Evolutionary conservation across 1,140 invertebrate species (phyloP).

Genomic region (Cotesia glomerata): DNA sequence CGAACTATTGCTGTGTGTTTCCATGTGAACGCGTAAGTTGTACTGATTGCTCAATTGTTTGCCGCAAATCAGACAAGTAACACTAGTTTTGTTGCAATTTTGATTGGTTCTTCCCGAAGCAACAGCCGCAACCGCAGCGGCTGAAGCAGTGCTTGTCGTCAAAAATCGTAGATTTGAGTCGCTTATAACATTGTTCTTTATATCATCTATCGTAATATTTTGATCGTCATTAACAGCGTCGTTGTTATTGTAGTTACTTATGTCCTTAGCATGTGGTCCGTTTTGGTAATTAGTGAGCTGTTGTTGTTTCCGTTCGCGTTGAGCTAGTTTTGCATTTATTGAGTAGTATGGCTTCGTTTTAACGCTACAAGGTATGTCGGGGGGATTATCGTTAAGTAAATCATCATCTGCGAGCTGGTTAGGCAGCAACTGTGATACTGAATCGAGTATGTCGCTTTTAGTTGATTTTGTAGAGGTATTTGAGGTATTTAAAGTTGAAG

Average conservation of each 20-base stretch:
- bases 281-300: slow-evolving; percentile 19
- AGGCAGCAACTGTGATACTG: background rate
- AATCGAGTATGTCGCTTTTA: slow-evolving; percentile 1
- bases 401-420: slow-evolving; percentile 18
- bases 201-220: slow-evolving; percentile 13
- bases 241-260: slow-evolving; percentile 35
- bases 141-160: slow-evolving; percentile 28
- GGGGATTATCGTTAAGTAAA: slow-evolving; percentile 21
- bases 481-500: background rate
- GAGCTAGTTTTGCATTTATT: slow-evolving; percentile 58
- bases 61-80: slow-evolving; percentile 84
- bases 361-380: slow-evolving; percentile 55
- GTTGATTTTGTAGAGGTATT: background rate
- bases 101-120: slow-evolving; percentile 37
- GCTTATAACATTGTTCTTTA: slow-evolving; percentile 34
- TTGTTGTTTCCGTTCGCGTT: slow-evolving; percentile 49
- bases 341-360: slow-evolving; percentile 61
- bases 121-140: too few species aligned
- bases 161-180: slow-evolving; percentile 57
- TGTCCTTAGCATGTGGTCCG: slow-evolving; percentile 17
- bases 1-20: slow-evolving; percentile 84
- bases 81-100: slow-evolving; percentile 63
- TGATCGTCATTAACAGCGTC: slow-evolving; percentile 1
- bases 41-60: slow-evolving; percentile 90
- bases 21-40: slow-evolving; percentile 87